Base-by-base conservation (phyloP, 2,113 vertebrate species). In the Porphyrio hochstetteri region DNA sequence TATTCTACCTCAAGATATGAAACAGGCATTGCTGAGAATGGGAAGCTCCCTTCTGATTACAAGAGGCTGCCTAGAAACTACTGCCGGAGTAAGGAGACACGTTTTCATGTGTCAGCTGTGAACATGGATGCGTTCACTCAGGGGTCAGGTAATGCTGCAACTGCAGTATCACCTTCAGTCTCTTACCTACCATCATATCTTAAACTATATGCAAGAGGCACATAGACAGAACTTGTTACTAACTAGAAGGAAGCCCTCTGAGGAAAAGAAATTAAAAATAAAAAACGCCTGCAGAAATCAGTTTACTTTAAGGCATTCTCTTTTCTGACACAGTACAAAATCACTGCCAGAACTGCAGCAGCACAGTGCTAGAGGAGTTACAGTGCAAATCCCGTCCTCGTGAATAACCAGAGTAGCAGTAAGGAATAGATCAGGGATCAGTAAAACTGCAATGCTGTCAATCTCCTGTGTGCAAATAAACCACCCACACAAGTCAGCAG, bases 31-130 rank as follows among this genome's bases (percentile, higher is more conserved):
- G 38, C 52, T 55, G 23, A 85, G 59, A 71, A 76, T 7, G 35
- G 36, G 35, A 70, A 64, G 16, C 9, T 17, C 35, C 16, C 16
- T 60, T 86, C 10, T 35, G 35, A 71, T 60, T 52, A 64, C 40
- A 36, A 18, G 11, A 64, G 44, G 59, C 2, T 25, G 38, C 38
- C 9, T 1, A n/a, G 40, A 68, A 63, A 38, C 1, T 13, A 11
- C 0, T 46, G 35, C 23, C 55, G 31, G 13, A 61, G 36, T 50
- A 61, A 89, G 44, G 9, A 90, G 50, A 25, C 21, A 67, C 18
- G 16, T 1, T 42, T 27, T 23, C 40, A 50, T 1, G 5, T 5
- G 12, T 15, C 17, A 46, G 57, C 76, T 0, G 2, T 3, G 25
- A 57, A 59, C 21, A 21, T 0, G 8, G 76, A 83, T 55, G 16